Conservation (phyloP, 2,888 invertebrate species). For the Ectemnius lituratus region DNA sequence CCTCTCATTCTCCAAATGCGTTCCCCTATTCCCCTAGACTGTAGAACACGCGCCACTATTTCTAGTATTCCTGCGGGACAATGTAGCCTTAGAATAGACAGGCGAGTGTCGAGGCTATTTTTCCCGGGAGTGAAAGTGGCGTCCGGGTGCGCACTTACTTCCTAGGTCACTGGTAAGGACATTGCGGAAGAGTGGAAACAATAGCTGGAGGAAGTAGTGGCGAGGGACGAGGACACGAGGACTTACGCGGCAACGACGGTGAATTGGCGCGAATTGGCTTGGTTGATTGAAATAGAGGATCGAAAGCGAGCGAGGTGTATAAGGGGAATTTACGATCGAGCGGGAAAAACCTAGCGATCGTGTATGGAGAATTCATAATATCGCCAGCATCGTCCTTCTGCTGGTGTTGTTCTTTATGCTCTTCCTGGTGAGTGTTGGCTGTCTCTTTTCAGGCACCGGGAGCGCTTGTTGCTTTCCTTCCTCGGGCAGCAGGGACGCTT, state of each 20-base stretch:
- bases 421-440: conserved; percentile 4
- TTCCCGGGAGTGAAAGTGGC: no score
- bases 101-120: no score
- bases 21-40: neutral
- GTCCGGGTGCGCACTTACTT: no score
- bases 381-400: conserved; percentile 23
- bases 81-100: no score
- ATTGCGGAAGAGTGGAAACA: neutral
- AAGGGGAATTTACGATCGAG: conserved; percentile 3
- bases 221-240: neutral
- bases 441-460: neutral
- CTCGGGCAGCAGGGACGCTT: conserved; percentile 55
- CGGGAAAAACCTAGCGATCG: neutral
- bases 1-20: conserved; percentile 48
- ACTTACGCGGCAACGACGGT: neutral
- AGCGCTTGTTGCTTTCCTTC: conserved; percentile 58
- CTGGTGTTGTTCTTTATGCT: conserved; percentile 2
- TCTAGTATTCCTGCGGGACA: no score
- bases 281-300: neutral
- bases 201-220: neutral
- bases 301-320: conserved; percentile 1
- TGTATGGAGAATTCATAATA: conserved; percentile 38
- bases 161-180: neutral
- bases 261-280: conserved; percentile 1
- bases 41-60: neutral